Evolutionary conservation across 2,888 invertebrate genomes (phyloP), one percentile per base, ranked within the genome.

Genomic region (Calameuta pallipes): DNA sequence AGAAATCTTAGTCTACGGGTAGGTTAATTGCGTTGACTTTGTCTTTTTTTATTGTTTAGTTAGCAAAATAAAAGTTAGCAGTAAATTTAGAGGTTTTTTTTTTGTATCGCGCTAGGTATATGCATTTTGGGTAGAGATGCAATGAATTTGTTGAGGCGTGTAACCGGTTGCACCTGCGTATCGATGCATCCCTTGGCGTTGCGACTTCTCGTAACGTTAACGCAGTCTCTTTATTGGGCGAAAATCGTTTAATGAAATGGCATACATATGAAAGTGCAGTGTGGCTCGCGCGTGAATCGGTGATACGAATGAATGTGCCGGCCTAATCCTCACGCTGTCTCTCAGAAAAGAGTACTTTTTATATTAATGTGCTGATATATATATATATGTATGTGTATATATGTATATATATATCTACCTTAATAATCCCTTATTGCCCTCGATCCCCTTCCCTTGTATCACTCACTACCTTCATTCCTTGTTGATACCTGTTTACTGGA

Each of bases 311-410:
- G 82, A 82, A 85, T 85, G 87, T 83, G 86, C 83, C 87, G 90
- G 89, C 90, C 90, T 90, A 90, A 89, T 87, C 87, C 89, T 90
- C 85, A 86, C 88, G 86, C 88, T 89, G 86, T 91, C 87, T 90
- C 89, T 90, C 85, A 85, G 56, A 56, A 56, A 86, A 89, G 87
- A 90, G 87, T 90, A 91, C 90, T 91, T 91, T 91, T 91, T 90
- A 91, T 91, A 91, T 90, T 89, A 88, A 89, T 89, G 90, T 91
- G 89, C 89, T 88, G 87, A 89, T 78, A 69, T 31, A 31, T 34
- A 31, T 34, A 89, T 80, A 36, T 71, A 13, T 33, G 1, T 33
- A 12, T 33, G 88, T 80, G 35, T 70, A 0, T 33, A 1, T 33
- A 2, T 70, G 11, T 71, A 31, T n/a, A 33, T 71, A 56, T 56